A percentile compares a stretch with the other conserved stretches of the same genome.
Conservation (phyloP, 2,797 vertebrate species). For the Balearica regulorum region DNA sequence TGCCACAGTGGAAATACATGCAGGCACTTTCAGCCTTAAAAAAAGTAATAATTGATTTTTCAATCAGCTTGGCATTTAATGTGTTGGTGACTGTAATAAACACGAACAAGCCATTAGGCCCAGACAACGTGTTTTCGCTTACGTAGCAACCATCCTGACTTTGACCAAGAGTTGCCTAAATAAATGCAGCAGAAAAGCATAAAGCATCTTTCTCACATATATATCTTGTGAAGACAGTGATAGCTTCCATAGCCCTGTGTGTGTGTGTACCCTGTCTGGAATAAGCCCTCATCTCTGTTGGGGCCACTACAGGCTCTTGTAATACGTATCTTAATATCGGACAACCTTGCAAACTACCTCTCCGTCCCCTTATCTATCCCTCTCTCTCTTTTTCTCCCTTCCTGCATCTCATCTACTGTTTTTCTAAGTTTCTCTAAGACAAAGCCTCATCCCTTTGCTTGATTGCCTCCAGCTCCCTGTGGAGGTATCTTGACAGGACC, state of each 20-base stretch:
- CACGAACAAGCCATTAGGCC: background rate
- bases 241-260: background rate
- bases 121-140: background rate
- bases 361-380: fast-evolving
- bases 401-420: background rate
- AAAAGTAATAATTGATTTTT: constrained; percentile 52
- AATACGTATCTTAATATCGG: fast-evolving
- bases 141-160: background rate
- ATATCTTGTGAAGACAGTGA: fast-evolving
- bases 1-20: background rate
- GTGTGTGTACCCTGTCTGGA: too few species aligned
- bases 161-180: background rate
- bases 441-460: background rate
- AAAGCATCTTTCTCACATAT: fast-evolving
- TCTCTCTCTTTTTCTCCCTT: background rate
- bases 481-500: constrained; percentile 92
- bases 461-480: constrained; percentile 84
- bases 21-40: background rate
- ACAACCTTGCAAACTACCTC: background rate
- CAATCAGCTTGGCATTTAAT: constrained; percentile 37
- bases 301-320: fast-evolving
- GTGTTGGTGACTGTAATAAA: constrained; percentile 14
- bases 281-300: background rate
- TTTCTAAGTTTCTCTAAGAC: background rate
- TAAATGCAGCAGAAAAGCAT: background rate